phyloP scores from a whole-genome alignment of 2,113 vertebrate genomes.

The Coreoperca whiteheadi region DNA sequence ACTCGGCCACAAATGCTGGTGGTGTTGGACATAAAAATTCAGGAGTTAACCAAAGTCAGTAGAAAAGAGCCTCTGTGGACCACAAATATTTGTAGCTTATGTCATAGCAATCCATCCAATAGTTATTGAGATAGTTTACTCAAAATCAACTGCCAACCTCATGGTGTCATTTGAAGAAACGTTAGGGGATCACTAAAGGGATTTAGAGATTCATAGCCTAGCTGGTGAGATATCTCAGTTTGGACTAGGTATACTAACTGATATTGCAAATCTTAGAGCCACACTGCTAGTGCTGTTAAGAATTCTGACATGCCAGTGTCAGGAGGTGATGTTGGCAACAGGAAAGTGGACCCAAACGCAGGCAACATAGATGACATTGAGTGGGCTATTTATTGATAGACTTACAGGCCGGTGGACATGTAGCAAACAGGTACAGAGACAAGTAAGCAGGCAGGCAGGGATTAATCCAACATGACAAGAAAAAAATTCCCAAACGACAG shows the following conservation, averaged over 20 bases:
- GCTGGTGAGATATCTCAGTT: neutral
- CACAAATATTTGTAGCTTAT: neutral
- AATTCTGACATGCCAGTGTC: neutral
- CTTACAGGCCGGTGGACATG: no score
- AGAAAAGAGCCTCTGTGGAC: neutral
- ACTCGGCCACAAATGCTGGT: neutral
- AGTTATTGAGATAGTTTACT: neutral
- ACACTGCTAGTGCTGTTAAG: no score
- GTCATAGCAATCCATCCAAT: neutral
- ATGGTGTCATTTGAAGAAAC: neutral
- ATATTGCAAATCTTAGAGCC: neutral
- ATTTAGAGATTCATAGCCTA: neutral
- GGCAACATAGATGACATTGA: no score
- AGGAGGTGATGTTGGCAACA: no score
- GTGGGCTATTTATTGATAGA: no score
- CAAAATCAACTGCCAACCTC: neutral
- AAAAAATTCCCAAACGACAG: no score
- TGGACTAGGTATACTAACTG: neutral
- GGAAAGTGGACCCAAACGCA: no score
- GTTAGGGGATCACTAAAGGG: neutral
- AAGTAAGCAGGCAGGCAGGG: no score
- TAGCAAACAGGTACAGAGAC: no score
- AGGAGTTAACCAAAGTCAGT: neutral
- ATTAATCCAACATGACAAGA: no score
- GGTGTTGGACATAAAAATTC: neutral